Evolutionary conservation across 2,888 invertebrate genomes (phyloP).

Genomic region (Eurytoma californica): DNA sequence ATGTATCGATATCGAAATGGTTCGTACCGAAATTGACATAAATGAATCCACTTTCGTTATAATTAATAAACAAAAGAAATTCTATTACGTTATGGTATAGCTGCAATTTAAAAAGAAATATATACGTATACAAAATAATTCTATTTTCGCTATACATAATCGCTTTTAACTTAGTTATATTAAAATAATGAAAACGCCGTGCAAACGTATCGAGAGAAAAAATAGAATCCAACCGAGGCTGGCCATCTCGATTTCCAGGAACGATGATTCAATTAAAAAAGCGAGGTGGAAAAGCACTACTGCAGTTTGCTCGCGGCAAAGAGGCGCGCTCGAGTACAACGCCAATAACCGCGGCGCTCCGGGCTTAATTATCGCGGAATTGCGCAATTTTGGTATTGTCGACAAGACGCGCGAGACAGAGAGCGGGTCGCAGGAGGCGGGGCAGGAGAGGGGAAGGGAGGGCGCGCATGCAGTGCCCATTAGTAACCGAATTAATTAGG

Average conservation of each 20-base stretch:
- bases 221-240: not conserved
- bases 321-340: not conserved
- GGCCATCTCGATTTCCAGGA: not conserved
- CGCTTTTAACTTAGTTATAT: too few relatives aligned
- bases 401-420: slow-evolving; percentile 16
- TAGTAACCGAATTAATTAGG: slow-evolving; percentile 74
- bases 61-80: too few relatives aligned
- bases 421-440: slow-evolving; percentile 2
- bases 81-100: too few relatives aligned
- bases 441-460: not conserved
- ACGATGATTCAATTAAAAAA: slow-evolving; percentile 29
- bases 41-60: too few relatives aligned
- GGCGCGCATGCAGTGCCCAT: slow-evolving; percentile 61
- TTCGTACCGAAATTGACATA: too few relatives aligned
- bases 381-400: slow-evolving; percentile 43
- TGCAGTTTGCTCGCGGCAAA: too few relatives aligned
- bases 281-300: not conserved
- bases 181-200: too few relatives aligned
- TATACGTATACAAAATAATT: too few relatives aligned
- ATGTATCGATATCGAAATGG: too few relatives aligned
- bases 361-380: slow-evolving; percentile 50
- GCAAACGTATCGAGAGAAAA: not conserved
- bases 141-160: too few relatives aligned
- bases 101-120: too few relatives aligned
- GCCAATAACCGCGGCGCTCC: slow-evolving; percentile 42